phyloP scores from a whole-genome alignment of 2,797 vertebrate genomes.

The Bryconaethiops microstoma region DNA sequence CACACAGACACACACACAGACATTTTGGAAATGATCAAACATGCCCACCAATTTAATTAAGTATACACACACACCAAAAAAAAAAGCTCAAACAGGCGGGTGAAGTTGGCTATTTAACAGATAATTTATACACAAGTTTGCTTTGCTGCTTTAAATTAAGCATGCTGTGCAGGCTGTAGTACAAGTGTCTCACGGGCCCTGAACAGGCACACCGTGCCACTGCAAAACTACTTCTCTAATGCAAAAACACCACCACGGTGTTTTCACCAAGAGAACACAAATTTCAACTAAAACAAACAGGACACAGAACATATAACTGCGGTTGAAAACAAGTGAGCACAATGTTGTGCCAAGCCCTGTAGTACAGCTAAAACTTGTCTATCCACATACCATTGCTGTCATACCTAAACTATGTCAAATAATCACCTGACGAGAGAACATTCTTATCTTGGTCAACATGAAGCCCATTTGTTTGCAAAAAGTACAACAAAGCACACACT shows the following conservation, averaged over 20 bases:
- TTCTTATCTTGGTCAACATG: not conserved
- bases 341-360: not conserved
- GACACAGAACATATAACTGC: conserved; percentile 14
- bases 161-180: not conserved
- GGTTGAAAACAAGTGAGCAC: conserved; percentile 18
- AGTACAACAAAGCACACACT: not conserved
- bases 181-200: not conserved
- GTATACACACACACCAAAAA: not conserved
- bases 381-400: conserved; percentile 50
- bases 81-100: not conserved
- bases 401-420: conserved; percentile 45
- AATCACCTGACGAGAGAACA: conserved; percentile 46
- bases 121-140: not conserved
- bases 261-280: not conserved
- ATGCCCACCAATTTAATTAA: not conserved
- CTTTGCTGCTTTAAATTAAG: not conserved
- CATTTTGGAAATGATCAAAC: not conserved
- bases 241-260: not conserved
- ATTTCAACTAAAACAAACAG: not conserved
- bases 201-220: not conserved
- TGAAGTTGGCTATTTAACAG: not conserved
- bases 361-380: conserved; percentile 37
- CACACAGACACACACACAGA: not conserved
- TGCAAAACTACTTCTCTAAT: not conserved
- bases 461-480: not conserved